Conservation (phyloP, 2,113 vertebrate genomes). For the Crypturellus undulatus region DNA sequence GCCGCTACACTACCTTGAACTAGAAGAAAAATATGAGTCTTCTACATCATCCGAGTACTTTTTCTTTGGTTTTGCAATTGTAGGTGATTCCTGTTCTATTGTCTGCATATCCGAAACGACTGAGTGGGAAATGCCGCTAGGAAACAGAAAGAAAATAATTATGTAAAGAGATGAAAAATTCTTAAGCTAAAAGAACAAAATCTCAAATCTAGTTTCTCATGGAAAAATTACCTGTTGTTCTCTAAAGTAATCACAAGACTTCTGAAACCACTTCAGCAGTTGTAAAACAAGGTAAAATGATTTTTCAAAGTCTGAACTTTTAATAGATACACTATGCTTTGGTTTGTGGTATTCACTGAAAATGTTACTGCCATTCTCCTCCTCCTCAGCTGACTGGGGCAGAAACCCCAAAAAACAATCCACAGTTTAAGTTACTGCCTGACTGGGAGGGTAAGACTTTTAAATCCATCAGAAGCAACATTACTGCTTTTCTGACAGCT, state of each 20-base stretch:
- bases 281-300: background rate
- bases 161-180: background rate
- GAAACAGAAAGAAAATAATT: background rate
- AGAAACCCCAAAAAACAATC: background rate
- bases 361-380: background rate
- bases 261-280: background rate
- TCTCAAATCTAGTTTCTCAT: background rate
- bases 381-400: background rate
- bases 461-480: background rate
- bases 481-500: background rate
- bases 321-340: background rate
- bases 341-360: background rate
- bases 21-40: conserved; percentile 79
- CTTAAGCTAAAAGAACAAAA: background rate
- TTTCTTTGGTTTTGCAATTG: conserved; percentile 71
- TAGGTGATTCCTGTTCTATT: conserved; percentile 91
- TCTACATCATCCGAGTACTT: conserved; percentile 81
- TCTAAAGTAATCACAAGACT: background rate
- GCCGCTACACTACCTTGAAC: conserved; percentile 68
- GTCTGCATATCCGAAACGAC: conserved; percentile 92
- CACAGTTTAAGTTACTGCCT: background rate
- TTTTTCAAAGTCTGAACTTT: background rate
- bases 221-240: background rate
- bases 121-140: conserved; percentile 94
- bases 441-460: background rate